These are phyloP conservation scores for Schizopygopsis malacanthus DNA, from an alignment of 2,797 vertebrate genomes.

Conservation along the genomic window DNA sequence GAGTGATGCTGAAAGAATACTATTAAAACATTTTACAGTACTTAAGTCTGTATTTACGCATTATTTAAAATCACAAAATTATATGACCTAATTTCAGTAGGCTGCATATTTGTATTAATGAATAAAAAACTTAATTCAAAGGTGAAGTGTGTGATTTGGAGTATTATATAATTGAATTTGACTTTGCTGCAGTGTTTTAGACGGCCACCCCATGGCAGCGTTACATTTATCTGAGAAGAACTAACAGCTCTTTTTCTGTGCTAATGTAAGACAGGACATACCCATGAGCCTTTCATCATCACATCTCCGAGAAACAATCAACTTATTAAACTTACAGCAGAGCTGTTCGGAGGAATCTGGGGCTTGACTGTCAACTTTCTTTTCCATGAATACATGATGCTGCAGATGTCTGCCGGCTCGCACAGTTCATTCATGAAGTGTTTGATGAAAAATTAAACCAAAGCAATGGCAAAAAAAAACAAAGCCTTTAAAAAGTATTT, in stretches of 20 bases:
- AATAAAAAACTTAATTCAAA: not conserved
- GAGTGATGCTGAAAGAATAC: slow-evolving; percentile 64
- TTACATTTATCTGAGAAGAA: not conserved
- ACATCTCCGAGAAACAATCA: not conserved
- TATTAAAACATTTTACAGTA: slow-evolving; percentile 76
- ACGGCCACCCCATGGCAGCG: not conserved
- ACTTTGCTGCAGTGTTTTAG: not conserved
- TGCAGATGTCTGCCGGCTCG: not conserved
- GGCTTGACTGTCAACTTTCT: not conserved
- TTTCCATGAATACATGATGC: not conserved
- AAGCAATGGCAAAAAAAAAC: not conserved
- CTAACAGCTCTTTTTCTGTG: not conserved
- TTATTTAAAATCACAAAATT: not conserved
- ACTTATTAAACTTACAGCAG: not conserved
- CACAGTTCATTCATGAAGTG: not conserved
- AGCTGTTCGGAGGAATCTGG: not conserved
- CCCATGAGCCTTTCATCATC: not conserved
- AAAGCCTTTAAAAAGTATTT: not conserved
- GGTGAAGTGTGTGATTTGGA: not conserved
- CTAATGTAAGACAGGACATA: not conserved
- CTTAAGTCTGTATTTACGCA: slow-evolving; percentile 36
- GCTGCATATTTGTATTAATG: not conserved
- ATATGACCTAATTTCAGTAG: not conserved
- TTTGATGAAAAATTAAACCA: not conserved
- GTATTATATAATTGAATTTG: not conserved